Base-by-base conservation (phyloP, 2,113 vertebrate genomes). In the Athene noctua region DNA sequence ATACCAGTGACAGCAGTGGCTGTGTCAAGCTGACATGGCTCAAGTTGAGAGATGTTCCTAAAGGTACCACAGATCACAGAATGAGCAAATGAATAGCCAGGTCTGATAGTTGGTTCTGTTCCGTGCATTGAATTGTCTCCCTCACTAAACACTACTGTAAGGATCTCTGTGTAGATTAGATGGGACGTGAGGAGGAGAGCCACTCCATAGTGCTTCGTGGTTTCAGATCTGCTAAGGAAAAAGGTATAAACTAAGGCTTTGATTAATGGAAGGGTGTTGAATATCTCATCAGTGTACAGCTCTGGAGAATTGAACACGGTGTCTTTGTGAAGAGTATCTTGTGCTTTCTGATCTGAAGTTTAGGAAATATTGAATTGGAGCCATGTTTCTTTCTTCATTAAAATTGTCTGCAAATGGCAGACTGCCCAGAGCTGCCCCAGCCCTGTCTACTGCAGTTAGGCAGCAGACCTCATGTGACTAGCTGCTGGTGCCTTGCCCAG, bases 401-500 rank as follows among this genome's bases (percentile, higher is more conserved):
- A 80, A 93, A 83, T 90, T 23, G 3, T 80, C 70, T 72, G 70
- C 81, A 34, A 85, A 49, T 80, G 85, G 66, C 74, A 86, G 66
- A 13, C 44, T 94, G 93, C 61, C 81, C 94, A 79, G 78, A 87
- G 88, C 90, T 94, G 78, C 85, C 84, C 80, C 78, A 95, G 70
- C 65, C 57, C 75, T 86, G 83, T 52, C 80, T 90, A 5, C 86
- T 91, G 80, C 87, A 91, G 70, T 90, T 85, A 87, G 72, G 58
- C 68, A 85, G 84, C 78, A 91, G 63, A 36, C 34, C 66, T 91
- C 89, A 74, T 84, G 80, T 96, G 94, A 96, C 90, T 82, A 49
- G 36, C 49, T 58, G 73, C 92, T 94, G 92, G 36, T 89, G 74
- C 91, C 73, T 90, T 96, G 95, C 93, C 92, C 73, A 85, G 91